Evolutionary conservation across 1,140 invertebrate species (phyloP).

Genomic region (Eumeta japonica): DNA sequence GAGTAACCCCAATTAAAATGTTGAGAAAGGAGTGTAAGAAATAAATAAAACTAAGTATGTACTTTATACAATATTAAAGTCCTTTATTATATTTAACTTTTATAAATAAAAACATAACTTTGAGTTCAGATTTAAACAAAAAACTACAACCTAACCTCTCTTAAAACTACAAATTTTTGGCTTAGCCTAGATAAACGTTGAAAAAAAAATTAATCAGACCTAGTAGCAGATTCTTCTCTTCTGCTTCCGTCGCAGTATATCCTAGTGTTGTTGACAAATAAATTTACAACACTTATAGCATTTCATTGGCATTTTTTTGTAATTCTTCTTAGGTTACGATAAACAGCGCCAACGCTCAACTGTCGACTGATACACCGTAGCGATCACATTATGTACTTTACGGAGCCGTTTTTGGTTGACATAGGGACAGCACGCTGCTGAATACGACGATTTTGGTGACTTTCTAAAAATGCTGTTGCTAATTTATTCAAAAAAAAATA

Average conservation of each 20-base stretch:
- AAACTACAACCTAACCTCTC: too few relatives aligned
- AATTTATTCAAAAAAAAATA: conserved; percentile 14
- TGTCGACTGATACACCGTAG: too few relatives aligned
- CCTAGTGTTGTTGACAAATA: conserved; percentile 10
- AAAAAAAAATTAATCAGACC: conserved; percentile 12
- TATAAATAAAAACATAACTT: too few relatives aligned
- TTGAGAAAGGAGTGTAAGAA: too few relatives aligned
- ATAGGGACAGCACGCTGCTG: conserved; percentile 10
- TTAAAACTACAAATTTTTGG: too few relatives aligned
- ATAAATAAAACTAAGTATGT: too few relatives aligned
- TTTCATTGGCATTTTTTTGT: conserved; percentile 12
- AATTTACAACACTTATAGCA: too few relatives aligned
- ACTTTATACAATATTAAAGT: too few relatives aligned
- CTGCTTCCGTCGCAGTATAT: conserved; percentile 10
- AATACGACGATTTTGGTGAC: conserved; percentile 13
- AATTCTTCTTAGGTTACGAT: conserved; percentile 8
- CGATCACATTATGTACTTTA: conserved; percentile 10
- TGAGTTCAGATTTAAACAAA: too few relatives aligned
- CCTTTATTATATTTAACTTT: too few relatives aligned
- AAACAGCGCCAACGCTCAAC: conserved; percentile 8
- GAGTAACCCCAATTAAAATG: too few relatives aligned
- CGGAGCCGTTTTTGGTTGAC: conserved; percentile 11
- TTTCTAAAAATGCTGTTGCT: conserved; percentile 11
- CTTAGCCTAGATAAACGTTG: conserved; percentile 8
- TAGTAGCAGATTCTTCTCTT: conserved; percentile 13